These are phyloP conservation scores for Campaea margaritaria DNA, from an alignment of 2,888 invertebrate genomes.

Conservation along the genomic window DNA sequence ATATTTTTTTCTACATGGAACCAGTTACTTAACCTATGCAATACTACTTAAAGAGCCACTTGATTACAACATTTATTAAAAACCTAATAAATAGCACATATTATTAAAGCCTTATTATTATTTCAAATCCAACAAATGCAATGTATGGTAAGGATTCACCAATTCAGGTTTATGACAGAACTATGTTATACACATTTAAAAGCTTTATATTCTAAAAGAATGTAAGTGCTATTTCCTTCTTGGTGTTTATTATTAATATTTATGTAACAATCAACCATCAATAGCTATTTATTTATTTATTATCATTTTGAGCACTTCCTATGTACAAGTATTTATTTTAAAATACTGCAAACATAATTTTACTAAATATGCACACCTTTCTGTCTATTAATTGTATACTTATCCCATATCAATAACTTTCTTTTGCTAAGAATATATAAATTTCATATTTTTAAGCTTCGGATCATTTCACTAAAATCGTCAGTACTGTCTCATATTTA, in stretches of 20 bases:
- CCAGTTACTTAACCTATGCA: constrained; percentile 10
- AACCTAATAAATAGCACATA: constrained; percentile 29
- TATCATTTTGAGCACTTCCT: constrained; percentile 26
- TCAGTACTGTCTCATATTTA: no score
- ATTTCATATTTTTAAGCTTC: no score
- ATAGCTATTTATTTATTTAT: constrained; percentile 9
- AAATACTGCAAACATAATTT: not conserved
- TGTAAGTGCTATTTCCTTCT: not conserved
- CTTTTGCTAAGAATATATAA: no score
- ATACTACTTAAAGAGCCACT: constrained; percentile 26
- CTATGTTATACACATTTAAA: not conserved
- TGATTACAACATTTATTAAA: constrained; percentile 25
- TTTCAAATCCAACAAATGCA: constrained; percentile 15
- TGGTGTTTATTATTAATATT: not conserved
- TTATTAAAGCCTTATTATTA: constrained; percentile 21
- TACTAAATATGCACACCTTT: not conserved
- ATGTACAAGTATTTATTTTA: constrained; percentile 13
- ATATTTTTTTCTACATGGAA: constrained; percentile 2
- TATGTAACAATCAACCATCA: no score
- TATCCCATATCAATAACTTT: no score
- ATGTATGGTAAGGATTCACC: not conserved
- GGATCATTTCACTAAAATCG: no score
- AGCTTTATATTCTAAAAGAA: not conserved
- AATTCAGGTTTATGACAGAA: not conserved
- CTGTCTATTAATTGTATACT: no score